Evolutionary conservation across 1,140 invertebrate genomes (phyloP), one percentile per base, ranked within the genome.

Genomic region (Cotesia vestalis): DNA sequence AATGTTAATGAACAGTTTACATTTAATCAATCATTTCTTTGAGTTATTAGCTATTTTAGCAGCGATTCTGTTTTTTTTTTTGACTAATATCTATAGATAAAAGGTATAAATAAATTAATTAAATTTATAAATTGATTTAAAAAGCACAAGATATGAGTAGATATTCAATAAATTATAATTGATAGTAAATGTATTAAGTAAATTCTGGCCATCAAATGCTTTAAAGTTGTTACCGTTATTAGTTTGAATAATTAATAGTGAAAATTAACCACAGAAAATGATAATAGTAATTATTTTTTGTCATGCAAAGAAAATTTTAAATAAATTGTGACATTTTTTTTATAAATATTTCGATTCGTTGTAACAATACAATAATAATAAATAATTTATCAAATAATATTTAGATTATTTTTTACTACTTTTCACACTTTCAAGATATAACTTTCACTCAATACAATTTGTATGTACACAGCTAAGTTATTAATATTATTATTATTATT

Each of bases 121-220:
- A 46, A 46, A 11, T 46, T 46, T 46, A 46, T 46, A 11, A 46
- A 46, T 46, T 46, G 6, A 9, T 46, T 46, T 46, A 46, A 46
- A 46, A 46, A 46, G 40, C 40, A 46, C 5, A 46, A 9, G 40
- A 20, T n/a, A n/a, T 14, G 11, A 57, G 11, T 6, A n/a, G n/a
- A 14, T 57, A 6, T 6, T n/a, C 14, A 35, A n/a, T 11, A 63
- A 27, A 67, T 67, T 55, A 67, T 67, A 53, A 27, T 27, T 27
- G 27, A 27, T 27, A 27, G 27, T 53, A 36, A 64, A 12, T 64
- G 36, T 38, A 64, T 83, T 82, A 82, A 83, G 81, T 83, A 83
- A 81, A 76, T 77, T 79, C 71, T 77, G 79, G 79, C 80, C 80
- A 64, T 82, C 67, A 73, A 76, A 78, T 38, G n/a, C 72, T 69